A percentile compares a stretch with the other conserved stretches of the same genome.
phyloP scores from a whole-genome alignment of 2,888 invertebrate genomes.

The Papilio elwesi region DNA sequence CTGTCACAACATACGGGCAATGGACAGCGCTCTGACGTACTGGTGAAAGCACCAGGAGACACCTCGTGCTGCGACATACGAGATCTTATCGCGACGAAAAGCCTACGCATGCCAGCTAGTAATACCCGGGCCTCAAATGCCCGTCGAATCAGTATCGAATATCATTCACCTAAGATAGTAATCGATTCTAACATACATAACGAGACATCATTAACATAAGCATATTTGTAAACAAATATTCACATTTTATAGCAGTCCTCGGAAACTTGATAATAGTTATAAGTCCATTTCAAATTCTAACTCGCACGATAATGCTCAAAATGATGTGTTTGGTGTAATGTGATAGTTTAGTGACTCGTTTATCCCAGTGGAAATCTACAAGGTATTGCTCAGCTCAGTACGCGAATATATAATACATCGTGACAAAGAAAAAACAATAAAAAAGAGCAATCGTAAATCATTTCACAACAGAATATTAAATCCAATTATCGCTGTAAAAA shows the following conservation, averaged over 20 bases:
- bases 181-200: constrained; percentile 24
- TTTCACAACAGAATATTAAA: constrained; percentile 56
- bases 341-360: not conserved
- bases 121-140: constrained; percentile 57
- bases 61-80: constrained; percentile 68
- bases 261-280: constrained; percentile 6
- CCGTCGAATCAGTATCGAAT: constrained; percentile 58
- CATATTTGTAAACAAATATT: constrained; percentile 21
- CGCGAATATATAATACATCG: not conserved
- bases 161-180: constrained; percentile 31
- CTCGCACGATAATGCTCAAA: not conserved
- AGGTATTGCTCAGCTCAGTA: not conserved
- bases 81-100: constrained; percentile 72
- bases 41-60: constrained; percentile 78
- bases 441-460: constrained; percentile 52
- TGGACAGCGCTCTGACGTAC: constrained; percentile 69
- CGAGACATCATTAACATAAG: constrained; percentile 29
- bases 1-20: constrained; percentile 81
- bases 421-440: constrained; percentile 39
- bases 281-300: not conserved
- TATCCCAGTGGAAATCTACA: not conserved
- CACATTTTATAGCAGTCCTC: constrained; percentile 16
- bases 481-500: constrained; percentile 71
- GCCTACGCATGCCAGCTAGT: constrained; percentile 70
- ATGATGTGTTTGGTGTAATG: not conserved